A percentile compares a stretch with the other conserved stretches of the same genome.
Evolutionary conservation across 2,797 vertebrate genomes (phyloP).

Genomic region (Melanotaenia parkinsoni): DNA sequence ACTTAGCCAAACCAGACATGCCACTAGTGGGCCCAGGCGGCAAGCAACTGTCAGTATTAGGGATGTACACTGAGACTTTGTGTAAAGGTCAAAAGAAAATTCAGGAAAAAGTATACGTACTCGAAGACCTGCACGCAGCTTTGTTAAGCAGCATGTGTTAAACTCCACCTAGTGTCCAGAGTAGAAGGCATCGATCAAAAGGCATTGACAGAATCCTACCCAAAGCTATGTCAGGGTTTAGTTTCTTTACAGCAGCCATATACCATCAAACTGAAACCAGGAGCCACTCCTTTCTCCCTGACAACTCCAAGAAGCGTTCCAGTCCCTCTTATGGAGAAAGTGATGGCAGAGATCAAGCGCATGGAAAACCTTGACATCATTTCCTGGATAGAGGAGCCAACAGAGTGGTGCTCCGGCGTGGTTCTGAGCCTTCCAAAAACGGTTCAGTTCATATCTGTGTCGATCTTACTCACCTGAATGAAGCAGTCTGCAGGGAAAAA

Average conservation of each 20-base stretch:
- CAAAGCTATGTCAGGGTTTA: constrained; percentile 6
- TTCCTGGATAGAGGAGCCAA: not conserved
- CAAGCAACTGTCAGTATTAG: too few species aligned
- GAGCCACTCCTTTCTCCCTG: not conserved
- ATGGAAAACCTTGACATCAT: constrained; percentile 2
- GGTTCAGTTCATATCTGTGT: not conserved
- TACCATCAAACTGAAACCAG: not conserved
- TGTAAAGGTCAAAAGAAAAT: not conserved
- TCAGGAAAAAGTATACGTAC: not conserved
- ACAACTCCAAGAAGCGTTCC: not conserved
- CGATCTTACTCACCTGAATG: not conserved
- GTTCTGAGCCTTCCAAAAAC: constrained; percentile 13
- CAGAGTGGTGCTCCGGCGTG: constrained; percentile 3
- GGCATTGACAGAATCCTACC: not conserved
- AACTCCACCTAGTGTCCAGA: constrained; percentile 15
- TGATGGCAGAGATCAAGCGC: not conserved
- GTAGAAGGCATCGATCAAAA: not conserved
- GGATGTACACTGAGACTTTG: too few species aligned
- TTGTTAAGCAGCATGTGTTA: constrained; percentile 11
- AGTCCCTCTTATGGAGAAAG: not conserved
- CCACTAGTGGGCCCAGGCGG: too few species aligned
- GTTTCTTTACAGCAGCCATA: not conserved
- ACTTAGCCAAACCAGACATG: too few species aligned
- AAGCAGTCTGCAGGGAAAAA: constrained; percentile 17
- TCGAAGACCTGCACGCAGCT: not conserved